phyloP scores from a whole-genome alignment of 2,113 vertebrate species.

The Collichthys lucidus region DNA sequence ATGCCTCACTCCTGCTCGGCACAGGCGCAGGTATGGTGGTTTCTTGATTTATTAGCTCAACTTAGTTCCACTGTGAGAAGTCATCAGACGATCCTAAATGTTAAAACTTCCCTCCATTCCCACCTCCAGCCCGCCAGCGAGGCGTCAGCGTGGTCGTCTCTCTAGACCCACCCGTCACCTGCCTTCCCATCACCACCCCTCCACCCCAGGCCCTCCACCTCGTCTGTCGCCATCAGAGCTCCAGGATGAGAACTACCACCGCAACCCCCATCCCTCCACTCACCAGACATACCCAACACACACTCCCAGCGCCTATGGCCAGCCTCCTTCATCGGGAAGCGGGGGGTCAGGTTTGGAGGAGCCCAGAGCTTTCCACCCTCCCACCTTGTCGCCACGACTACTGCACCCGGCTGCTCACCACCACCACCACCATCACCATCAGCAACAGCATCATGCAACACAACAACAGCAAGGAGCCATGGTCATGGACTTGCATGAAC shows the following conservation, averaged over 20 bases:
- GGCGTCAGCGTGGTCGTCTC: constrained; percentile 93
- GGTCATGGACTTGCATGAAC: constrained; percentile 96
- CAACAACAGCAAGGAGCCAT: constrained; percentile 93
- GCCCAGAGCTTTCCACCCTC: constrained; percentile 94
- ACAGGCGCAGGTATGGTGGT: constrained; percentile 90
- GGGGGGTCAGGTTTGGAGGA: constrained; percentile 86
- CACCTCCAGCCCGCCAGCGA: constrained; percentile 88
- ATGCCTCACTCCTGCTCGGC: constrained; percentile 95
- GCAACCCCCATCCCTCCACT: constrained; percentile 73
- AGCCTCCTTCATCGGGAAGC: constrained; percentile 83
- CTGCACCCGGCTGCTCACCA: constrained; percentile 93
- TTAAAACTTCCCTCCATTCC: neutral
- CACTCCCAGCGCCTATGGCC: constrained; percentile 84
- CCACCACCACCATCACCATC: constrained; percentile 86
- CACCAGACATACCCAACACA: constrained; percentile 80
- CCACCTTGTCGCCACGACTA: constrained; percentile 92
- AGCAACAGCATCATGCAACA: constrained; percentile 79
- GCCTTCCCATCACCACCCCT: constrained; percentile 84
- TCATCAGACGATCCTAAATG: neutral
- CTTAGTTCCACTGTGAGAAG: neutral
- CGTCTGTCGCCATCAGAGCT: constrained; percentile 77
- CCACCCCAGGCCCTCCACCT: constrained; percentile 71
- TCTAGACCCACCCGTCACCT: constrained; percentile 91
- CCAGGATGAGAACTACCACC: constrained; percentile 93
- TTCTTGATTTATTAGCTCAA: neutral